Conservation (phyloP, 2,113 vertebrate species). For the Oceanites oceanicus region DNA sequence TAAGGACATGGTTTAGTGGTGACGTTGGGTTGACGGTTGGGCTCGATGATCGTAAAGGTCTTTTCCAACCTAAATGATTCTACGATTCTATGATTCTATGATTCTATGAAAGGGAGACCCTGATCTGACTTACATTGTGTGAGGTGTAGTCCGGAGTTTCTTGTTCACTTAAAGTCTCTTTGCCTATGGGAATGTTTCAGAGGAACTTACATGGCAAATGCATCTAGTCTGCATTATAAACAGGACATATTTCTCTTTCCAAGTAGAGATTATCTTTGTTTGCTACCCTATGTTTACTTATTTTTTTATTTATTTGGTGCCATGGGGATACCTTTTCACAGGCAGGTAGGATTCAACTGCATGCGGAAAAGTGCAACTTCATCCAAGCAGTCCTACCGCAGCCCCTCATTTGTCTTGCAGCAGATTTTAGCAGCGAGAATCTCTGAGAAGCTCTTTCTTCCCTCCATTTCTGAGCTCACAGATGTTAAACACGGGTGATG, state of each 20-base stretch:
- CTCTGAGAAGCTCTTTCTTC: background rate
- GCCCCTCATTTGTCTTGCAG: background rate
- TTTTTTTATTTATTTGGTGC: background rate
- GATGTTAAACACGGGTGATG: background rate
- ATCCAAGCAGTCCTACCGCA: background rate
- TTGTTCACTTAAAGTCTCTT: background rate
- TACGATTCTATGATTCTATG: no score
- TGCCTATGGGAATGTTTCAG: background rate
- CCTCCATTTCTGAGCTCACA: background rate
- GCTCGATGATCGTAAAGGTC: no score
- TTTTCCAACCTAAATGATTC: no score
- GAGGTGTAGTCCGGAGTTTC: background rate
- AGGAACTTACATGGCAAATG: background rate
- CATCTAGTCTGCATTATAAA: background rate
- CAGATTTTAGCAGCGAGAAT: background rate
- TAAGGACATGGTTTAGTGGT: no score
- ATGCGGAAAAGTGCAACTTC: background rate
- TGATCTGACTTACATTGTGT: background rate
- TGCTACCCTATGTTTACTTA: background rate
- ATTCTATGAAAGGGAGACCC: background rate
- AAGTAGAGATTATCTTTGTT: background rate
- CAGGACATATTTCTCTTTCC: background rate
- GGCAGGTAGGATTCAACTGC: background rate
- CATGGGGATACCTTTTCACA: background rate
- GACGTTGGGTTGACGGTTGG: no score